Percentiles rank a stretch among this genome's conserved stretches.
Conservation (phyloP, 2,797 vertebrate species). For the Gymnopithys bicolor region DNA sequence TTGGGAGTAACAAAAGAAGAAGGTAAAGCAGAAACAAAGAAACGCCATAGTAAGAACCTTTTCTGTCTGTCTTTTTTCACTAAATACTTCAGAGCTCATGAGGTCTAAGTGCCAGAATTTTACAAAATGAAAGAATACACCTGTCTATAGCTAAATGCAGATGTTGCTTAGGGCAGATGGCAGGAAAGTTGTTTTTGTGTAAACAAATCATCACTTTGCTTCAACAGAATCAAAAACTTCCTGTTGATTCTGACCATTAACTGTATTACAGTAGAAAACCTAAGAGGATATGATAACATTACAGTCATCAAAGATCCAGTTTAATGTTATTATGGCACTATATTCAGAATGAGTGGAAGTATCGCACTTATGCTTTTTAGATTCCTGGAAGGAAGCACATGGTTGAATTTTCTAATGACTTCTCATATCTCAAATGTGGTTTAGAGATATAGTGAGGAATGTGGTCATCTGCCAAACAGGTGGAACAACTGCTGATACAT, state of each 20-base stretch:
- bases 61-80: neutral
- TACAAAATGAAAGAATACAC: neutral
- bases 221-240: neutral
- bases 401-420: neutral
- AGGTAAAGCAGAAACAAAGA: slow-evolving; percentile 75
- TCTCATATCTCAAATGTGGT: neutral
- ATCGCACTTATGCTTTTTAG: neutral
- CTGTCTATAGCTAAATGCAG: neutral
- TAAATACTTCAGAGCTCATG: neutral
- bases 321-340: neutral
- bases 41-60: slow-evolving; percentile 71
- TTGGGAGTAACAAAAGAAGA: slow-evolving; percentile 92
- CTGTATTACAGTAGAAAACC: neutral
- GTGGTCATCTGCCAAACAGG: neutral
- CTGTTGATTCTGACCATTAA: neutral
- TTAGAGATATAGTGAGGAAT: neutral
- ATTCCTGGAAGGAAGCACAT: neutral
- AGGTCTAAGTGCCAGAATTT: neutral
- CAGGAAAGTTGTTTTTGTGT: neutral
- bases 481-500: neutral
- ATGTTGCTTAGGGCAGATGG: neutral
- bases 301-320: neutral
- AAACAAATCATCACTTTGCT: neutral
- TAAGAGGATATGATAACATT: neutral
- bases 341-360: neutral